Percentiles rank a stretch among this genome's conserved stretches.
These are phyloP conservation scores for Drosophila differens DNA, from an alignment of 2,888 invertebrate genomes.

Conservation along the genomic window DNA sequence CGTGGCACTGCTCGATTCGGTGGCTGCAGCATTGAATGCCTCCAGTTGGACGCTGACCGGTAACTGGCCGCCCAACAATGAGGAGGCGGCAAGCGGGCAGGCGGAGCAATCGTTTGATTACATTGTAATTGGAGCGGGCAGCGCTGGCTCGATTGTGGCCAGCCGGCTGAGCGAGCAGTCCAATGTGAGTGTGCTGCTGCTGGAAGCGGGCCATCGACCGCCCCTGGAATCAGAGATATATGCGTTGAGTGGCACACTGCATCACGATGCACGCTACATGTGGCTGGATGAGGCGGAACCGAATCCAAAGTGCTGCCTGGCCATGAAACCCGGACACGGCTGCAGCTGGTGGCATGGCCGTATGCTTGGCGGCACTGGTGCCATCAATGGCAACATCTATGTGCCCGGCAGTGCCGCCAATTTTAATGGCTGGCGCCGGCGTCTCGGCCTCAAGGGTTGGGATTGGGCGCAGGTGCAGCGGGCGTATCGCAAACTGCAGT, in stretches of 20 bases:
- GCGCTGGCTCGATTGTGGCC: slow-evolving; percentile 88
- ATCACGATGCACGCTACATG: slow-evolving; percentile 67
- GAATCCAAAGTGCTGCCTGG: slow-evolving; percentile 72
- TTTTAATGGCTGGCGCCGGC: slow-evolving; percentile 87
- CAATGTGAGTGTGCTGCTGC: slow-evolving; percentile 90
- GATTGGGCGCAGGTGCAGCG: slow-evolving; percentile 86
- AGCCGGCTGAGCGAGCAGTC: slow-evolving; percentile 90
- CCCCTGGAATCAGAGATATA: slow-evolving; percentile 85
- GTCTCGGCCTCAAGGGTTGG: slow-evolving; percentile 87
- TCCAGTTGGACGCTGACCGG: slow-evolving; percentile 85
- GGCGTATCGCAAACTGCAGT: slow-evolving; percentile 85
- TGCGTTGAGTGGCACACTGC: slow-evolving; percentile 58
- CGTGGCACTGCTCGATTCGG: slow-evolving; percentile 50
- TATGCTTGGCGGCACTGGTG: slow-evolving; percentile 88
- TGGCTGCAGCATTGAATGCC: slow-evolving; percentile 50
- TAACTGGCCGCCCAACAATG: slow-evolving; percentile 86
- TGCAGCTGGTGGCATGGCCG: slow-evolving; percentile 88
- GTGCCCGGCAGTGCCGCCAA: slow-evolving; percentile 87
- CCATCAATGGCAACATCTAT: slow-evolving; percentile 88
- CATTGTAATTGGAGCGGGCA: slow-evolving; percentile 87
- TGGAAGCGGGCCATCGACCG: slow-evolving; percentile 91
- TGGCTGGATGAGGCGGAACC: slow-evolving; percentile 78
- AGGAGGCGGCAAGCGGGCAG: background rate
- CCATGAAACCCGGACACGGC: slow-evolving; percentile 60
- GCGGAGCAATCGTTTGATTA: slow-evolving; percentile 86